Evolutionary conservation across 1,140 invertebrate genomes (phyloP).

Genomic region (Dinothrombium tinctorium): DNA sequence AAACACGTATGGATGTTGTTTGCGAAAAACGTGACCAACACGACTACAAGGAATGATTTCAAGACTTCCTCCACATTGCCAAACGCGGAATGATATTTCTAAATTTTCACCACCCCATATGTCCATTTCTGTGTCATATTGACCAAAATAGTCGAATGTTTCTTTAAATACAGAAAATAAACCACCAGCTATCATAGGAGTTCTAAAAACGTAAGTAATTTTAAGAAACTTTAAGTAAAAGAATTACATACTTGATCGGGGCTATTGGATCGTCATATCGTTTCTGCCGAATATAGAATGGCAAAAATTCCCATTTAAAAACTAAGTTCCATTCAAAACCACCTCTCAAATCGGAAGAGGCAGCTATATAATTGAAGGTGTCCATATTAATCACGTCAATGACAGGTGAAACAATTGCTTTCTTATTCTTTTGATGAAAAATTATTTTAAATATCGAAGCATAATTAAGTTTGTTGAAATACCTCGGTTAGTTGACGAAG

Average conservation of each 20-base stretch:
- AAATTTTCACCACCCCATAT: constrained; percentile 33
- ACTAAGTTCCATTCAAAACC: constrained; percentile 90
- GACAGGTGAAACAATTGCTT: constrained; percentile 84
- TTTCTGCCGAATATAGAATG: too few relatives aligned
- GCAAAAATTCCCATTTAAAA: constrained; percentile 1
- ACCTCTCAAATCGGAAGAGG: constrained; percentile 86
- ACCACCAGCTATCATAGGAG: constrained; percentile 43
- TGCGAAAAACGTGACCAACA: constrained; percentile 33
- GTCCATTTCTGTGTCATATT: constrained; percentile 37
- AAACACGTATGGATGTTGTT: constrained; percentile 23
- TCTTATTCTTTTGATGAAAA: constrained; percentile 32
- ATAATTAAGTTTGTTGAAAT: too few relatives aligned
- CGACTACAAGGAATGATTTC: constrained; percentile 28
- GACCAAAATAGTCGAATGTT: constrained; percentile 37
- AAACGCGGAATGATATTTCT: constrained; percentile 21
- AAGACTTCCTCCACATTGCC: constrained; percentile 27
- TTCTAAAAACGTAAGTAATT: too few relatives aligned
- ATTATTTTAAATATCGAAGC: too few relatives aligned
- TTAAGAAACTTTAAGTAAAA: too few relatives aligned
- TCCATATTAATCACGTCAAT: constrained; percentile 92
- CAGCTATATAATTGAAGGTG: constrained; percentile 71
- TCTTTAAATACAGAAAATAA: constrained; percentile 35
- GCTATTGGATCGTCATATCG: too few relatives aligned
- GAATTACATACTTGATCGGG: too few relatives aligned
- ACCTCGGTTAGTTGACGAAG: too few relatives aligned